phyloP scores from a whole-genome alignment of 2,113 vertebrate genomes.

The Neogale vison region DNA sequence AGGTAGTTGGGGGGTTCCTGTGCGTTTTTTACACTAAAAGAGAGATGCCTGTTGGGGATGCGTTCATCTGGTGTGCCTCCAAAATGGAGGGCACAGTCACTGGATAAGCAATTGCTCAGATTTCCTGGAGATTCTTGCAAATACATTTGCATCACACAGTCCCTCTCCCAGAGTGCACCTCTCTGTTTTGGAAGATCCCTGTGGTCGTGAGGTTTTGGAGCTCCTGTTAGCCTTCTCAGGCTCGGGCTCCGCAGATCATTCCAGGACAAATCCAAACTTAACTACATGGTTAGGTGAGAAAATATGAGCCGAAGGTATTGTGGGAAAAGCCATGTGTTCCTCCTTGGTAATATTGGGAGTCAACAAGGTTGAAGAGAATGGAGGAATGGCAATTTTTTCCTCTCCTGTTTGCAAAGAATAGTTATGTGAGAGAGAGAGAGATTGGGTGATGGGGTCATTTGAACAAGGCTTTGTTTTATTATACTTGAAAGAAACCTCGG shows the following conservation, averaged over 20 bases:
- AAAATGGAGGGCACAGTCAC: not conserved
- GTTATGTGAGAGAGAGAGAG: not conserved
- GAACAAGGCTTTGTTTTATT: not conserved
- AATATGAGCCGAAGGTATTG: not conserved
- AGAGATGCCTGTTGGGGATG: slow-evolving; percentile 72
- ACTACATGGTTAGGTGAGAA: not conserved
- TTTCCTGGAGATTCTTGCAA: not conserved
- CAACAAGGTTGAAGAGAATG: not conserved
- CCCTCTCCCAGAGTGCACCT: not conserved
- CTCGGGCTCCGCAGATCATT: not conserved
- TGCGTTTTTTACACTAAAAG: slow-evolving; percentile 73
- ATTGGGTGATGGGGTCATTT: not conserved
- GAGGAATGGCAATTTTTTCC: not conserved
- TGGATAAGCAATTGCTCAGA: not conserved
- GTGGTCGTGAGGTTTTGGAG: not conserved
- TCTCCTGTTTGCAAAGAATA: not conserved
- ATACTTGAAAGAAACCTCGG: not conserved
- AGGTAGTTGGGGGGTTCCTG: slow-evolving; percentile 53
- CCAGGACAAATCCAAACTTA: not conserved
- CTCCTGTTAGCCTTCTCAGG: not conserved
- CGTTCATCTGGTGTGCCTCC: slow-evolving; percentile 55
- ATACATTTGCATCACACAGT: not conserved
- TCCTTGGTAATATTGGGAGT: not conserved
- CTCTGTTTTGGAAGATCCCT: not conserved
- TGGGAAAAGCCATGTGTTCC: not conserved